These are phyloP conservation scores for Malthinus seriepunctatus DNA, from an alignment of 2,888 invertebrate genomes.

Conservation along the genomic window DNA sequence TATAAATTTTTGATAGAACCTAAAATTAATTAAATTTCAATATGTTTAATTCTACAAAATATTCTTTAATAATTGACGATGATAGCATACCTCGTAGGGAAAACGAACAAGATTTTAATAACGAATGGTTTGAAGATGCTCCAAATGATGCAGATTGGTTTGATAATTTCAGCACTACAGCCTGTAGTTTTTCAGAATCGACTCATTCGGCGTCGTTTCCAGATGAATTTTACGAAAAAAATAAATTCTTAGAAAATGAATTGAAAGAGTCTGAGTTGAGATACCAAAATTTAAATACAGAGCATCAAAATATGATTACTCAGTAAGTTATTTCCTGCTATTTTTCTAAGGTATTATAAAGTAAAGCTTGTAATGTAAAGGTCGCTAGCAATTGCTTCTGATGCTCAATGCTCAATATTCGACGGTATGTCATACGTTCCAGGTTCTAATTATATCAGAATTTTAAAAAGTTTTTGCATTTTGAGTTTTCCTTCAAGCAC, in stretches of 20 bases:
- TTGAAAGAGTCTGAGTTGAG: slow-evolving; percentile 36
- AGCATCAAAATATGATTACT: slow-evolving; percentile 38
- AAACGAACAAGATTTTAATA: slow-evolving; percentile 5
- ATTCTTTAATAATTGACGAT: slow-evolving; percentile 7
- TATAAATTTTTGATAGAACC: not conserved
- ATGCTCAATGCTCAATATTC: no score
- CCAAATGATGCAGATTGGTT: slow-evolving; percentile 21
- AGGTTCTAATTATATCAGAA: no score
- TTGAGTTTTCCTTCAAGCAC: no score
- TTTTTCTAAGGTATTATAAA: no score
- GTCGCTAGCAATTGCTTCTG: no score
- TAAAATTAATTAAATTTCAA: not conserved
- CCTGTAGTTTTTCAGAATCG: slow-evolving; percentile 12
- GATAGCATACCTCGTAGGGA: slow-evolving; percentile 21
- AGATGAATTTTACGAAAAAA: slow-evolving; percentile 31
- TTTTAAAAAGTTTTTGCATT: no score
- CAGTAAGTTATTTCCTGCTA: slow-evolving; percentile 34
- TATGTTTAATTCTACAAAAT: slow-evolving; percentile 13
- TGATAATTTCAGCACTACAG: slow-evolving; percentile 18
- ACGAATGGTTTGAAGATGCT: slow-evolving; percentile 27
- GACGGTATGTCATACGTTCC: no score
- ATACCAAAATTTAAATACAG: slow-evolving; percentile 36
- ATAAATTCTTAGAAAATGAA: slow-evolving; percentile 36
- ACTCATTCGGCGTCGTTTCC: slow-evolving; percentile 14
- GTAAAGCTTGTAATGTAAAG: no score